A percentile compares a stretch with the other conserved stretches of the same genome.
phyloP scores from a whole-genome alignment of 1,140 invertebrate species.

The Theocolax elegans region DNA sequence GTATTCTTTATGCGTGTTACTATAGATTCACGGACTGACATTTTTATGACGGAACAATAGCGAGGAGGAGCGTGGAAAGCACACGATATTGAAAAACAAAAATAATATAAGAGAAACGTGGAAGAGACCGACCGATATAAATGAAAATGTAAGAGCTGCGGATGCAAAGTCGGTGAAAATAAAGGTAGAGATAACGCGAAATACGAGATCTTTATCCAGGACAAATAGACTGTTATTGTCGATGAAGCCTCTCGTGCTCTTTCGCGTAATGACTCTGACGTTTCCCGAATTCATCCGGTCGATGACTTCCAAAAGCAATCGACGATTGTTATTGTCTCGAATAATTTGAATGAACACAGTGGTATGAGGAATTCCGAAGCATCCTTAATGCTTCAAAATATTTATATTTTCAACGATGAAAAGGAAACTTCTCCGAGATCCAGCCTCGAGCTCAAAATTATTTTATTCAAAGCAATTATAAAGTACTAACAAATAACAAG shows the following conservation, averaged over 20 bases:
- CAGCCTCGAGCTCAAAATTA: too few relatives aligned
- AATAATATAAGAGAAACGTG: conserved; percentile 6
- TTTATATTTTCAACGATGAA: background rate
- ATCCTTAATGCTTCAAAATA: background rate
- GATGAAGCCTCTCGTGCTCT: conserved; percentile 39
- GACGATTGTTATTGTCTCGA: conserved; percentile 55
- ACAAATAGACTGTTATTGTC: conserved; percentile 60
- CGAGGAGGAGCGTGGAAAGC: conserved; percentile 29
- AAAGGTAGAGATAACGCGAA: conserved; percentile 33
- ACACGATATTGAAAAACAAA: conserved; percentile 28
- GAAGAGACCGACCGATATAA: background rate
- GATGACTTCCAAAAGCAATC: conserved; percentile 55
- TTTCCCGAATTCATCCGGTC: conserved; percentile 9
- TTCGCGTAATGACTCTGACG: background rate
- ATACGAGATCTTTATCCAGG: conserved; percentile 56
- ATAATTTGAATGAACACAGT: conserved; percentile 26
- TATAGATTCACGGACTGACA: conserved; percentile 64
- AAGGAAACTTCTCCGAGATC: background rate
- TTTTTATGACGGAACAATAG: conserved; percentile 66
- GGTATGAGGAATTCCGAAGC: background rate
- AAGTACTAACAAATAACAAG: too few relatives aligned
- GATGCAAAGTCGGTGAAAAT: conserved; percentile 41
- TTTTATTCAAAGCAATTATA: too few relatives aligned
- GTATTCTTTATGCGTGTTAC: conserved; percentile 62
- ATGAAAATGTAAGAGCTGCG: background rate